These are phyloP conservation scores for Erynnis tages DNA, from an alignment of 2,888 invertebrate species.

Conservation along the genomic window DNA sequence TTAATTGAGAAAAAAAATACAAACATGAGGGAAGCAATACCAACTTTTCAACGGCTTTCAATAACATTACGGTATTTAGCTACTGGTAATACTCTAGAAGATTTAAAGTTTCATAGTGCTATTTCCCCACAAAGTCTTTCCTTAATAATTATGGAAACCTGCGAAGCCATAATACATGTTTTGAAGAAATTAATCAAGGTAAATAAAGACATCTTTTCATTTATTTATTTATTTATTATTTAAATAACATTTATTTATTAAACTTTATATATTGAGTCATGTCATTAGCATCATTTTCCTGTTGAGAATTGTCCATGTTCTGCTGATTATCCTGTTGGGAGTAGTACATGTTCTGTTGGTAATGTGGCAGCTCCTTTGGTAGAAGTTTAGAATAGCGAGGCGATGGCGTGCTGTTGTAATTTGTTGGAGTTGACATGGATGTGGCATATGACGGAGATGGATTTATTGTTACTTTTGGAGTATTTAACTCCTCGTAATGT, in stretches of 20 bases:
- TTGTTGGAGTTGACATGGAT: conserved; percentile 31
- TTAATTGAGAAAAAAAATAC: conserved; percentile 22
- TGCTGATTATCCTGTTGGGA: conserved; percentile 29
- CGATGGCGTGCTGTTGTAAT: conserved; percentile 32
- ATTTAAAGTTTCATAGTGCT: conserved; percentile 32
- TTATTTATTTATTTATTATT: too few species aligned
- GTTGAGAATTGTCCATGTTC: conserved; percentile 29
- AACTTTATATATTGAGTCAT: background rate
- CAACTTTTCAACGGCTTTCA: conserved; percentile 31
- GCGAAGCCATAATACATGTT: conserved; percentile 32
- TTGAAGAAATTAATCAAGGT: conserved; percentile 29
- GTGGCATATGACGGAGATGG: conserved; percentile 29
- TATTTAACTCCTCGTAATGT: too few species aligned
- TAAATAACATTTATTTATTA: conserved; percentile 19
- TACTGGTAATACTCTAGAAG: conserved; percentile 31
- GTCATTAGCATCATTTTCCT: conserved; percentile 13
- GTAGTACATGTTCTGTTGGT: background rate
- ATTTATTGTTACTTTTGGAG: conserved; percentile 19
- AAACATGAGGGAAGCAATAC: conserved; percentile 31
- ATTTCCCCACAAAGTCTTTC: conserved; percentile 32
- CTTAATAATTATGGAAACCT: conserved; percentile 26
- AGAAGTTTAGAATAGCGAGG: conserved; percentile 31
- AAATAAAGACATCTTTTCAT: conserved; percentile 24
- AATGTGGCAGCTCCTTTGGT: conserved; percentile 2
- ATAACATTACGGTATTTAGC: conserved; percentile 33